Conservation (phyloP, 2,797 vertebrate genomes). For the Paedocypris micromegethes region DNA sequence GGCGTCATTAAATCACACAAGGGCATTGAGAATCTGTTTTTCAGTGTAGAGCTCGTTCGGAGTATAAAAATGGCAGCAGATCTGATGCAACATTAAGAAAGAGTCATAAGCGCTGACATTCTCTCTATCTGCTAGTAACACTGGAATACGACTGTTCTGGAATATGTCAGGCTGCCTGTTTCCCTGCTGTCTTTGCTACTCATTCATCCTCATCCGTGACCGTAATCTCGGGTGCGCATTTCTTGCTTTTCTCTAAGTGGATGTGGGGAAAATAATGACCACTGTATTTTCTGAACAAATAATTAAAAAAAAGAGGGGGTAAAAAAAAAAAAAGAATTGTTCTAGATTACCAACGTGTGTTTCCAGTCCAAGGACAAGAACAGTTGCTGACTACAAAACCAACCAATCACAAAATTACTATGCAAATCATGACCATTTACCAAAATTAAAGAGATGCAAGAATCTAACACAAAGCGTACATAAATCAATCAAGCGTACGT, state of each 20-base stretch:
- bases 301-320: no score
- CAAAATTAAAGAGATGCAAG: no score
- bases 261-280: no score
- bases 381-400: no score
- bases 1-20: background rate
- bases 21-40: constrained; percentile 16
- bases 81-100: constrained; percentile 45
- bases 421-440: no score
- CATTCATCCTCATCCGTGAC: constrained; percentile 12
- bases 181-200: constrained; percentile 20
- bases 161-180: constrained; percentile 17
- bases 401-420: no score
- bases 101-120: constrained; percentile 16
- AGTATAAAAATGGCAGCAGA: constrained; percentile 2
- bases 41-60: constrained; percentile 10
- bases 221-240: constrained; percentile 2
- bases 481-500: no score
- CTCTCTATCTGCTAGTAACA: constrained; percentile 9
- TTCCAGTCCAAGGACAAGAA: no score
- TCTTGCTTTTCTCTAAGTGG: constrained; percentile 2
- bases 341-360: no score
- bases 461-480: no score
- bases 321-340: no score
- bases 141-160: background rate
- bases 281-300: no score